Evolutionary conservation across 2,113 vertebrate species (phyloP), one percentile per base, ranked within the genome.

Genomic region (Ceyx margarethae): DNA sequence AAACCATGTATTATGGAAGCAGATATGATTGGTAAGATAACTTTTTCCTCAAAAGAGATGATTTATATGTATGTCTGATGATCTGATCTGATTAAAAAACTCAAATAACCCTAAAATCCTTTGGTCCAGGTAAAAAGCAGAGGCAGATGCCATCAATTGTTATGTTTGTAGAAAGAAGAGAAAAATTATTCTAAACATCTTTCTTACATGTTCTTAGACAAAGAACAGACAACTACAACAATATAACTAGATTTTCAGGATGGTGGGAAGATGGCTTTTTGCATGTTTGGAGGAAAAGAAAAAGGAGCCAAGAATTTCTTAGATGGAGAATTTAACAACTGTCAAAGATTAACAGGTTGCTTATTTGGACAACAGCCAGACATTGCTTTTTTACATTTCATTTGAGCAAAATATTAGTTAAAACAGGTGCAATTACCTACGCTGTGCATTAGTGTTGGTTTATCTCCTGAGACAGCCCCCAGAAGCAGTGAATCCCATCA

Each of bases 241-340:
- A 65, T 9, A 21, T 35, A 73, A 79, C 28, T 43, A 35, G 17
- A 71, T 76, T 69, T 20, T 13, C 25, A 56, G 64, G 79, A 75
- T 40, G 11, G 15, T 48, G 10, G 3, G 35, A 84, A 71, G 7
- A 11, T n/a, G 22, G 6, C 7, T 50, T 75, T 79, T 81, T 45
- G 7, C 40, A 35, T 25, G 16, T 15, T 48, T 43, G 15, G 16
- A 13, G 5, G 48, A 62, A 51, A 77, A 58, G 8, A 16, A 54
- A 46, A 40, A 33, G 56, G 1, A 42, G 3, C 5, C 42, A 12
- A 69, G 26, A 89, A 81, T 96, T 96, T 94, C 76, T 95, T 95
- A 97, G 96, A 96, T 96, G 81, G 53, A 89, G 51, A 96, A 95
- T 67, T 95, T 95, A 95, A 96, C 94, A 96, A 89, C 60, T 95